Percentiles rank a stretch among this genome's conserved stretches.
phyloP scores from a whole-genome alignment of 2,888 invertebrate genomes.

The Xanthorhoe designata region DNA sequence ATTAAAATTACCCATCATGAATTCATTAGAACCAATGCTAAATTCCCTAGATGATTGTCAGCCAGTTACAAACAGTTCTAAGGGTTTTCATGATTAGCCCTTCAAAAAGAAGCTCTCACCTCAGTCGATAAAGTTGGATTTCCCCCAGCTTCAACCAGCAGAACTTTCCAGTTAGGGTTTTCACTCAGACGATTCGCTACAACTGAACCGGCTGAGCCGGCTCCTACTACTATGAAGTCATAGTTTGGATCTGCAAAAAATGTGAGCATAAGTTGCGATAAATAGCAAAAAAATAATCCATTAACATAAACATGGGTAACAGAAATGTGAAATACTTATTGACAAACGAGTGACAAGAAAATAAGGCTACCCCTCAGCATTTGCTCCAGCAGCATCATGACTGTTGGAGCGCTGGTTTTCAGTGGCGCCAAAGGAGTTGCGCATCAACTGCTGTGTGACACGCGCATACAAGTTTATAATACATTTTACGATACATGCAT shows the following conservation, averaged over 20 bases:
- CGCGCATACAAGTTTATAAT: too few relatives aligned
- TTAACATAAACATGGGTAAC: too few relatives aligned
- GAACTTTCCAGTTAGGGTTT: slow-evolving; percentile 84
- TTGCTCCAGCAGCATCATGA: too few relatives aligned
- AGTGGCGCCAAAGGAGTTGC: too few relatives aligned
- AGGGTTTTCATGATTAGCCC: not conserved
- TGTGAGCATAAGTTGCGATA: too few relatives aligned
- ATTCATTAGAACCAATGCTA: not conserved
- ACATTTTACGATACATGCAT: too few relatives aligned
- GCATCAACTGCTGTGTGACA: too few relatives aligned
- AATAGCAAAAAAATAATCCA: too few relatives aligned
- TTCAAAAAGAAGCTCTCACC: slow-evolving; percentile 48
- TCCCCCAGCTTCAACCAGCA: slow-evolving; percentile 87
- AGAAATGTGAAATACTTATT: too few relatives aligned
- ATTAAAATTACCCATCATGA: not conserved
- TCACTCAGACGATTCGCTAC: slow-evolving; percentile 87
- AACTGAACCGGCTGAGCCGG: slow-evolving; percentile 87
- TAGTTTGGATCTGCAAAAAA: slow-evolving; percentile 75
- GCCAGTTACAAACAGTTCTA: not conserved
- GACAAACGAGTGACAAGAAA: too few relatives aligned
- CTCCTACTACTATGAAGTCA: slow-evolving; percentile 87
- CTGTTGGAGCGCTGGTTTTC: too few relatives aligned
- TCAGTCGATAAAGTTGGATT: slow-evolving; percentile 85
- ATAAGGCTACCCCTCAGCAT: too few relatives aligned
- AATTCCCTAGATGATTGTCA: not conserved